phyloP scores from a whole-genome alignment of 2,797 vertebrate species.

The Carduelis carduelis region DNA sequence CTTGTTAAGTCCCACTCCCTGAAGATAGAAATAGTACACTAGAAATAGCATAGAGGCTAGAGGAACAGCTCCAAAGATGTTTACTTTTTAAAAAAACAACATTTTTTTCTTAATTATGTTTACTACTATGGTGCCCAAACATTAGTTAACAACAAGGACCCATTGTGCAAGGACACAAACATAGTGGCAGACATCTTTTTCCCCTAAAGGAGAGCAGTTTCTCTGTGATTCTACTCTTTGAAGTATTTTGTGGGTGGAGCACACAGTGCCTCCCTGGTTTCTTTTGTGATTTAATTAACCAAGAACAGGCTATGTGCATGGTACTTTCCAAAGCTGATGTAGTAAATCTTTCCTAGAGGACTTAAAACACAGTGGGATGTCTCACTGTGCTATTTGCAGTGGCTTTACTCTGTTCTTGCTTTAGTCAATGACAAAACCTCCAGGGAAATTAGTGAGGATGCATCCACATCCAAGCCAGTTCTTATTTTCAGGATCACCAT shows the following conservation, averaged over 20 bases:
- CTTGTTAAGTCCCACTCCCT: not conserved
- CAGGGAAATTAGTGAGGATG: not conserved
- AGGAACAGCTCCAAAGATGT: not conserved
- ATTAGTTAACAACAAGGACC: not conserved
- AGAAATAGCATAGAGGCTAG: not conserved
- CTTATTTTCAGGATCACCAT: not conserved
- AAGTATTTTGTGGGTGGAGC: not conserved
- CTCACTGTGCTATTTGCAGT: not conserved
- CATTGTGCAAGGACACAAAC: not conserved
- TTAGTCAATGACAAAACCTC: not conserved
- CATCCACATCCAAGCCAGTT: not conserved
- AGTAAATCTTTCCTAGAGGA: not conserved
- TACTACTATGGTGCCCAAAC: not conserved
- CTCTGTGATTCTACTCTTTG: not conserved
- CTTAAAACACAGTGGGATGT: not conserved
- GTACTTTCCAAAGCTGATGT: not conserved
- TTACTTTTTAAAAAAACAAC: rapidly evolving
- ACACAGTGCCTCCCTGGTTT: not conserved
- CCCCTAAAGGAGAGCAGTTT: not conserved
- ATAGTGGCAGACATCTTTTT: not conserved
- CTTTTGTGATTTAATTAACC: not conserved
- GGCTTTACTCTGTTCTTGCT: not conserved
- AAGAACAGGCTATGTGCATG: not conserved
- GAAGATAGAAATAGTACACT: not conserved
- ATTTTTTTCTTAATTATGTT: not conserved